These are phyloP conservation scores for Himalopsyche anomala DNA, from an alignment of 2,888 invertebrate species.

Conservation along the genomic window DNA sequence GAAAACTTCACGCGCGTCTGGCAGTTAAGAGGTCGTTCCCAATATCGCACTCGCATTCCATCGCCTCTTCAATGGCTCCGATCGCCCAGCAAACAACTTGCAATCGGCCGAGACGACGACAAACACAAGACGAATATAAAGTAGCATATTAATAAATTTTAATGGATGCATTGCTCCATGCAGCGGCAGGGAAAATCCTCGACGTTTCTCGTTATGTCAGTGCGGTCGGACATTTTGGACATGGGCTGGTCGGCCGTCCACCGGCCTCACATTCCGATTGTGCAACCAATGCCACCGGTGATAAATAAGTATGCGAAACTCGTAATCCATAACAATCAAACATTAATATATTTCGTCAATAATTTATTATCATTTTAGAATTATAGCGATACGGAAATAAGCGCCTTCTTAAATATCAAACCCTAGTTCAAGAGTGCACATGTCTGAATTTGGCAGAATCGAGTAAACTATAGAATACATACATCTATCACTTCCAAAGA, in stretches of 20 bases:
- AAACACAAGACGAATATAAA: constrained; percentile 18
- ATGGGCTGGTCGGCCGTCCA: background rate
- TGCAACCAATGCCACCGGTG: background rate
- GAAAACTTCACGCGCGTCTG: constrained; percentile 14
- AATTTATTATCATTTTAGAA: too few species aligned
- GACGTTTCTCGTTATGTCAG: constrained; percentile 34
- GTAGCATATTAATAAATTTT: constrained; percentile 42
- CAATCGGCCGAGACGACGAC: constrained; percentile 24
- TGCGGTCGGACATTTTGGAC: background rate
- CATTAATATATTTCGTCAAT: too few species aligned
- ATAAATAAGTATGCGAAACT: too few species aligned
- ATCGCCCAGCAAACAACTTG: too few species aligned
- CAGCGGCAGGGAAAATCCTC: constrained; percentile 36
- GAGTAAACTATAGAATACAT: too few species aligned
- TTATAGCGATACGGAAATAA: too few species aligned
- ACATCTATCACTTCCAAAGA: too few species aligned
- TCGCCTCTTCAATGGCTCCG: constrained; percentile 23
- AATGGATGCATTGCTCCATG: constrained; percentile 43
- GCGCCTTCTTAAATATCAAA: too few species aligned
- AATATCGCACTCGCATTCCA: constrained; percentile 34
- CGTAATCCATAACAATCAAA: too few species aligned
- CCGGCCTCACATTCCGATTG: constrained; percentile 32
- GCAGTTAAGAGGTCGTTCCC: constrained; percentile 19
- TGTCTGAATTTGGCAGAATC: too few species aligned
- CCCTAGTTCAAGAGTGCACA: too few species aligned